Evolutionary conservation across 2,797 vertebrate species (phyloP), one percentile per base, ranked within the genome.

Genomic region (Botia kubotai): DNA sequence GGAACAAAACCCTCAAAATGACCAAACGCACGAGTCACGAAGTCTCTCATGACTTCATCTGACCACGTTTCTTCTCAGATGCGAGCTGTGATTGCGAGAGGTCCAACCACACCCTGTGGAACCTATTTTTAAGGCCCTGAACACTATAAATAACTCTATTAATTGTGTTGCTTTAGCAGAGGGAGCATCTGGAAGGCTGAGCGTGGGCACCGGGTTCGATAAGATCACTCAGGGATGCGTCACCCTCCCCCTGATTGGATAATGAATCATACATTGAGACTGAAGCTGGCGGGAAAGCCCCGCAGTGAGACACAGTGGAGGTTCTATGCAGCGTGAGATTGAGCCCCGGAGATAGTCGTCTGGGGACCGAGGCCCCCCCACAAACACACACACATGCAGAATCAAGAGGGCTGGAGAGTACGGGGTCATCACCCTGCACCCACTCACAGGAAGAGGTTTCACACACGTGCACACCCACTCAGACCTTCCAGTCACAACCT

Each of bases 241-340:
- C 83, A 82, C 58, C 82, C 76, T 85, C 77, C 83, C 73, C 77
- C 79, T 85, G 79, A 85, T 82, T 82, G 81, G 78, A 85, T 39
- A 70, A 82, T 85, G 83, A 87, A 80, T 87, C 83, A 87, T 71
- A 85, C 83, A 26, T 46, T 82, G 77, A 72, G 75, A 80, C 66
- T 26, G 77, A 83, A 83, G 73, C 60, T 76, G 80, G 73, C 80
- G 81, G 82, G 76, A 85, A 87, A 87, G 83, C 83, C 82, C 83
- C 83, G 65, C 43, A 83, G 79, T 72, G 50, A 75, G 82, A 83
- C 78, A 82, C 74, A 80, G 73, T 78, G 65, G 70, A 75, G 75
- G 81, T 76, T 80, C 83, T 85, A 80, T 65, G 68, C 79, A 80
- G 63, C n/a, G 13, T 80, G 63, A 75, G 82, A 67, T 52, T 73